A percentile compares a stretch with the other conserved stretches of the same genome.
These are phyloP conservation scores for Dendrolimus houi DNA, from an alignment of 2,888 invertebrate genomes.

Conservation along the genomic window DNA sequence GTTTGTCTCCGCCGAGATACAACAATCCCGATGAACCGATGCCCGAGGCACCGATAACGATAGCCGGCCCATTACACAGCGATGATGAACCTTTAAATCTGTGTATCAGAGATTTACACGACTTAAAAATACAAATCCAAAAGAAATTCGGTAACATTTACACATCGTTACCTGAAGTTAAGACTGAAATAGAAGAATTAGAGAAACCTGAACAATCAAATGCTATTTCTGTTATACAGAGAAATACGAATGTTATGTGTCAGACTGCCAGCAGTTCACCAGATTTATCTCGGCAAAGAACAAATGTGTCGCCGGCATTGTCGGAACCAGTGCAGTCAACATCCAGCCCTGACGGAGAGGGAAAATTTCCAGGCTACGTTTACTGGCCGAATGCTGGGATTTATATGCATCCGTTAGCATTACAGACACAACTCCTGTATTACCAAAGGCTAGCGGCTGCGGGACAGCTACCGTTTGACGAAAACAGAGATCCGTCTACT, in stretches of 20 bases:
- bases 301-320: constrained; percentile 46
- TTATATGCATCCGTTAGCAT: constrained; percentile 83
- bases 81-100: constrained; percentile 88
- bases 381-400: constrained; percentile 84
- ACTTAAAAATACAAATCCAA: constrained; percentile 79
- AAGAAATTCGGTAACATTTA: constrained; percentile 79
- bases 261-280: constrained; percentile 63
- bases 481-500: constrained; percentile 41
- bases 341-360: constrained; percentile 43
- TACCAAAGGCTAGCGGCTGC: constrained; percentile 83
- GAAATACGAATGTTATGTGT: constrained; percentile 52
- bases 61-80: constrained; percentile 46
- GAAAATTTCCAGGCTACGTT: constrained; percentile 72
- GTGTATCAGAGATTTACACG: constrained; percentile 85
- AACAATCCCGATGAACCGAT: constrained; percentile 51
- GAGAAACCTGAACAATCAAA: constrained; percentile 56
- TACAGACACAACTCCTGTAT: constrained; percentile 83
- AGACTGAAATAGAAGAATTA: constrained; percentile 75
- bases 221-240: constrained; percentile 64
- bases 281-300: constrained; percentile 43
- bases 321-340: constrained; percentile 59
- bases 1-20: constrained; percentile 42
- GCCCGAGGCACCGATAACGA: constrained; percentile 48
- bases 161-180: constrained; percentile 73
- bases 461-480: constrained; percentile 55